These are phyloP conservation scores for Columba livia DNA, from an alignment of 2,113 vertebrate species.

Conservation along the genomic window DNA sequence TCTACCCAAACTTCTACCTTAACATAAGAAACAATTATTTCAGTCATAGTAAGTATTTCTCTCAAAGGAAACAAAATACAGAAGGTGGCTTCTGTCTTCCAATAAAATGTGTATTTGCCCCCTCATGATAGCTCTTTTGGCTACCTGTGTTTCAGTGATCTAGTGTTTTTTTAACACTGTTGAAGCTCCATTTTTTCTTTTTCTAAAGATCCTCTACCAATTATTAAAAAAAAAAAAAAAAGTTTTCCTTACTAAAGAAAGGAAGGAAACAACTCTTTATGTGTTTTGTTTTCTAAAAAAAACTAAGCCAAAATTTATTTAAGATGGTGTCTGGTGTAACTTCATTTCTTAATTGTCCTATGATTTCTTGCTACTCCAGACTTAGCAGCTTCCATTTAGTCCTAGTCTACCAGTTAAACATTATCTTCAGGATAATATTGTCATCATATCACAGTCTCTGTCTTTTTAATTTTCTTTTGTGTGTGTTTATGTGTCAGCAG, in stretches of 20 bases:
- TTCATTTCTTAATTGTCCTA: background rate
- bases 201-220: background rate
- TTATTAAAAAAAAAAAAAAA: background rate
- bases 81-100: background rate
- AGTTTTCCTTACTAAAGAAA: background rate
- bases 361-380: background rate
- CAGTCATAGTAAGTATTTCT: background rate
- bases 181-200: background rate
- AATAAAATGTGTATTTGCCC: background rate
- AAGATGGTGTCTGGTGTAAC: background rate
- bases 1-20: background rate
- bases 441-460: background rate
- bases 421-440: background rate
- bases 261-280: background rate
- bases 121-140: background rate
- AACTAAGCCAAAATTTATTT: background rate
- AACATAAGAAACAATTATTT: background rate
- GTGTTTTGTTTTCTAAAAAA: background rate
- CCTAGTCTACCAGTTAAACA: too few species aligned
- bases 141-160: background rate
- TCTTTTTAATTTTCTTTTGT: background rate
- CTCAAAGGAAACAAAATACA: background rate
- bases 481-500: background rate
- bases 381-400: background rate
- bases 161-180: background rate